Conservation (phyloP, 2,113 vertebrate genomes). For the Pipra filicauda region DNA sequence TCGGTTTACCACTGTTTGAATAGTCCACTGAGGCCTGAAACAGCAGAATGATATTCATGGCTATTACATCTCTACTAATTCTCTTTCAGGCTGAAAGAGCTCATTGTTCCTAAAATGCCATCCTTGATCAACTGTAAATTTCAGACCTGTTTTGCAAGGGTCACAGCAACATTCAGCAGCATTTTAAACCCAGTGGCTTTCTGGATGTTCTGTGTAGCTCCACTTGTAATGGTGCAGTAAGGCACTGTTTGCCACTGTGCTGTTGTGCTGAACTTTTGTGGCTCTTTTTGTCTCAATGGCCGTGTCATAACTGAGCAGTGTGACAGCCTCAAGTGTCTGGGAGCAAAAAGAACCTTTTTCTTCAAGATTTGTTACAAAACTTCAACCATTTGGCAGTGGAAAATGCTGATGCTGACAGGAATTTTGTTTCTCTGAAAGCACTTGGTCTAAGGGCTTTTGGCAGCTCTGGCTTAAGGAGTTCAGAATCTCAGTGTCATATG, state of each 20-base stretch:
- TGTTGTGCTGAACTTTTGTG: constrained; percentile 16
- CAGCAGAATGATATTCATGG: not conserved
- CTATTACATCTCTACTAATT: not conserved
- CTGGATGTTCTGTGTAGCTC: not conserved
- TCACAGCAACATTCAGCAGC: not conserved
- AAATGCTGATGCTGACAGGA: constrained; percentile 18
- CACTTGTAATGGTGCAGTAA: not conserved
- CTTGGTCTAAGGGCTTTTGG: not conserved
- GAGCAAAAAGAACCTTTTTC: not conserved
- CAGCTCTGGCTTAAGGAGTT: not conserved
- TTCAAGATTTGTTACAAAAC: not conserved
- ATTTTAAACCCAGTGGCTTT: constrained; percentile 28
- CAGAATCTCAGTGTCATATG: not conserved
- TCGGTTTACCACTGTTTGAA: not conserved
- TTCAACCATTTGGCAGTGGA: constrained; percentile 10
- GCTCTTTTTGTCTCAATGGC: not conserved
- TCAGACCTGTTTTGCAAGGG: constrained; percentile 25
- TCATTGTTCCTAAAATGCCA: constrained; percentile 20
- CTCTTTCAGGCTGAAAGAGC: constrained; percentile 4
- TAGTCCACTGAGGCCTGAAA: not conserved
- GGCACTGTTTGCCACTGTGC: constrained; percentile 27
- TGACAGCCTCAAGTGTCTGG: not conserved
- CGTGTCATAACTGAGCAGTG: not conserved
- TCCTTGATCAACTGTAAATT: constrained; percentile 29
- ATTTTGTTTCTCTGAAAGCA: not conserved